phyloP scores from a whole-genome alignment of 2,797 vertebrate genomes.

The Sebastes steindachneri region DNA sequence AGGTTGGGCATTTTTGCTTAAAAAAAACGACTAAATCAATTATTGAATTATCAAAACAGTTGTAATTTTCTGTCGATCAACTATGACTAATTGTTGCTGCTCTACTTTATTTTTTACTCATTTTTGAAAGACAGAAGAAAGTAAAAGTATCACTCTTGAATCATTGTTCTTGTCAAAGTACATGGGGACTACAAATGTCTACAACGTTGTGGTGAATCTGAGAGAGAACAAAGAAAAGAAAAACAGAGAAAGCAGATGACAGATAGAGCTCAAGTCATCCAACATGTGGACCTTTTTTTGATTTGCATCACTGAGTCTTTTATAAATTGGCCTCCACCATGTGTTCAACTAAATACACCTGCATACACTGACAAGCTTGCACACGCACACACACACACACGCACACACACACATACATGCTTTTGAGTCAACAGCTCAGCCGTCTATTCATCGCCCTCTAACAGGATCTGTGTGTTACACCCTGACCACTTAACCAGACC shows the following conservation, averaged over 20 bases:
- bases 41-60: neutral
- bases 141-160: neutral
- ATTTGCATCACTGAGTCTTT: slow-evolving; percentile 55
- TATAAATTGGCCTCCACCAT: slow-evolving; percentile 69
- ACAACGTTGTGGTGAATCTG: neutral
- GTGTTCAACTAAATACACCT: slow-evolving; percentile 55
- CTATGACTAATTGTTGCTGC: neutral
- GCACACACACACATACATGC: neutral
- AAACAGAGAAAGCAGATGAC: neutral
- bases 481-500: slow-evolving; percentile 60
- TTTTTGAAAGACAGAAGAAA: neutral
- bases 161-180: neutral
- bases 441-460: slow-evolving; percentile 65
- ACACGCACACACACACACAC: neutral
- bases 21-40: neutral
- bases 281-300: slow-evolving; percentile 51
- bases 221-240: neutral
- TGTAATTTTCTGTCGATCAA: neutral
- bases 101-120: neutral
- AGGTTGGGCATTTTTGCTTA: neutral
- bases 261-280: slow-evolving; percentile 1
- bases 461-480: slow-evolving; percentile 71
- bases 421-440: slow-evolving; percentile 6
- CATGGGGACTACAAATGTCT: neutral
- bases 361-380: neutral